Evolutionary conservation across 2,113 vertebrate species (phyloP).

Genomic region (Clupea harengus): DNA sequence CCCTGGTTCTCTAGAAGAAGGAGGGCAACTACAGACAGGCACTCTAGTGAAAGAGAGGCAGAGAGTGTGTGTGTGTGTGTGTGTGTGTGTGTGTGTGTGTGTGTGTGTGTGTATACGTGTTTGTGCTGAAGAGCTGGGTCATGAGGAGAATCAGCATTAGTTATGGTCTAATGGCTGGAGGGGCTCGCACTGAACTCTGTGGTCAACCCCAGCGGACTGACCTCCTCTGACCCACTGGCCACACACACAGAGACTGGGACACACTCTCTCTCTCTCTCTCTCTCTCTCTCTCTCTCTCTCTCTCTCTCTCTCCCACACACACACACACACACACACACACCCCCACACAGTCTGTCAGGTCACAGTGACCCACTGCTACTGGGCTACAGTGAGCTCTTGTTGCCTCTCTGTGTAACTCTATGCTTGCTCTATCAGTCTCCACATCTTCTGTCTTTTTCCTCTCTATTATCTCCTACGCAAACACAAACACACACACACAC

Average conservation of each 20-base stretch:
- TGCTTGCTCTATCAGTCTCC: background rate
- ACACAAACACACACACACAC: conserved; percentile 15
- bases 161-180: background rate
- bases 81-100: background rate
- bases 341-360: background rate
- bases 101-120: background rate
- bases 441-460: background rate
- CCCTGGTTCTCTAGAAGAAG: background rate
- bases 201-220: conserved; percentile 53
- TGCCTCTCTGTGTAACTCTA: conserved; percentile 7
- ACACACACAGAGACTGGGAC: conserved; percentile 42
- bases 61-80: background rate
- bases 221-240: conserved; percentile 44
- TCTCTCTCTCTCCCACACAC: background rate
- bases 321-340: conserved; percentile 24
- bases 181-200: background rate
- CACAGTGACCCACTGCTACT: background rate
- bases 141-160: background rate
- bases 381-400: background rate
- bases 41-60: background rate
- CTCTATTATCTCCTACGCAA: background rate
- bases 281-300: background rate
- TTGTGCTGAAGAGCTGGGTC: background rate
- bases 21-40: background rate
- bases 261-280: conserved; percentile 33